These are phyloP conservation scores for Gerris lacustris DNA, from an alignment of 2,888 invertebrate species.

Conservation along the genomic window DNA sequence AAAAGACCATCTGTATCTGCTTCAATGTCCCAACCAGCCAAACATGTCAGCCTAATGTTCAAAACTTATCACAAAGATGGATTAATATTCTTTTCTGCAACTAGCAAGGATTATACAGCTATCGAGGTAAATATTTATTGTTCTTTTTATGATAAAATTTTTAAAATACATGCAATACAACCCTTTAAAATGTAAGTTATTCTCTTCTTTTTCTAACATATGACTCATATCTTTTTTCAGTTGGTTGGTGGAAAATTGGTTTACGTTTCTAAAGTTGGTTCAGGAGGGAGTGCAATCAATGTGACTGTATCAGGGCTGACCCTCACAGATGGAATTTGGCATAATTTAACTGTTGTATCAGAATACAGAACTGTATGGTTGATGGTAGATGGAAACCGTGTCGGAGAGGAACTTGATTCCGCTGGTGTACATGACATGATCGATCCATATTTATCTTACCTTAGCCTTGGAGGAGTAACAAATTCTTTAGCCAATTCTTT, in stretches of 20 bases:
- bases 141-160: neutral
- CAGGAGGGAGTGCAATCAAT: conserved; percentile 52
- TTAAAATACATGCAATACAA: neutral
- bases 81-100: conserved; percentile 71
- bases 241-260: conserved; percentile 60
- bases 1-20: conserved; percentile 35
- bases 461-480: conserved; percentile 68
- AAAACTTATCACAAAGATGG: conserved; percentile 67
- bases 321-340: conserved; percentile 77
- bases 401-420: conserved; percentile 75
- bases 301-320: conserved; percentile 53
- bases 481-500: conserved; percentile 27
- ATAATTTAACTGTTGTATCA: conserved; percentile 66
- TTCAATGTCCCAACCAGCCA: conserved; percentile 43
- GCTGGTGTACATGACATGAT: conserved; percentile 82
- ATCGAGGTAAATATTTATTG: conserved; percentile 46
- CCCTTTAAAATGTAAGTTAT: neutral
- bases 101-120: conserved; percentile 74
- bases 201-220: conserved; percentile 2
- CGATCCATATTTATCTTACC: conserved; percentile 71
- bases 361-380: conserved; percentile 58
- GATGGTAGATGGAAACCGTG: conserved; percentile 53
- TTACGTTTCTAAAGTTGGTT: conserved; percentile 66
- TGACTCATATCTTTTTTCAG: conserved; percentile 33
- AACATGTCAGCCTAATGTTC: conserved; percentile 66